These are phyloP conservation scores for Myotis myotis DNA, from an alignment of 2,797 vertebrate species.

Conservation along the genomic window DNA sequence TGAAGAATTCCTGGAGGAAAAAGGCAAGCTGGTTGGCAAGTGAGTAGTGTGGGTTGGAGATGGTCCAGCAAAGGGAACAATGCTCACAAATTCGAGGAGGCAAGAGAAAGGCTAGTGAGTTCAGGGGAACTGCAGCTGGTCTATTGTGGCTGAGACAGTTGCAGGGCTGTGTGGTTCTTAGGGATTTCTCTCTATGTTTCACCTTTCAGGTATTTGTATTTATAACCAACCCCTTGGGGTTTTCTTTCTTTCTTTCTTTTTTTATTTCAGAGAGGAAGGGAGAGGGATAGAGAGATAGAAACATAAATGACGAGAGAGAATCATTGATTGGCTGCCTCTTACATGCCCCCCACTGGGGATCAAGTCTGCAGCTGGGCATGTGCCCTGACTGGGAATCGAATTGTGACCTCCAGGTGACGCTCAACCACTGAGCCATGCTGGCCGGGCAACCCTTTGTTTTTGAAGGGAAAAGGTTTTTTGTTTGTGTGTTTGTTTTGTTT, in stretches of 20 bases:
- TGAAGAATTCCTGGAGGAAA: background rate
- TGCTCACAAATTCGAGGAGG: background rate
- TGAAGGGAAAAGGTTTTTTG: background rate
- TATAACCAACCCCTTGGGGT: background rate
- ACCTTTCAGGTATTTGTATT: background rate
- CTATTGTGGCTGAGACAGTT: background rate
- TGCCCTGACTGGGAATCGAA: no score
- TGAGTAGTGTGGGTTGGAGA: background rate
- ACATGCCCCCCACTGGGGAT: no score
- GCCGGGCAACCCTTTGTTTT: slow-evolving; percentile 7
- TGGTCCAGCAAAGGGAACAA: background rate
- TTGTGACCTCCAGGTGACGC: no score
- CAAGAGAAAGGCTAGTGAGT: background rate
- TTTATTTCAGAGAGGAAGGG: background rate
- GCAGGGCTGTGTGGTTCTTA: background rate
- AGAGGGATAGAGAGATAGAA: no score
- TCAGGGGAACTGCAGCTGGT: background rate
- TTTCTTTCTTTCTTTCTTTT: background rate
- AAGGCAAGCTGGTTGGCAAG: background rate
- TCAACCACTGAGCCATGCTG: no score
- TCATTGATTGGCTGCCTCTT: no score
- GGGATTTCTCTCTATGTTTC: background rate
- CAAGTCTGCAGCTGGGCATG: no score
- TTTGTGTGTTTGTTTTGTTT: background rate
- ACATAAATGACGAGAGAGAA: no score